Conservation (phyloP, 2,797 vertebrate species). For the Arnoldichthys spilopterus region DNA sequence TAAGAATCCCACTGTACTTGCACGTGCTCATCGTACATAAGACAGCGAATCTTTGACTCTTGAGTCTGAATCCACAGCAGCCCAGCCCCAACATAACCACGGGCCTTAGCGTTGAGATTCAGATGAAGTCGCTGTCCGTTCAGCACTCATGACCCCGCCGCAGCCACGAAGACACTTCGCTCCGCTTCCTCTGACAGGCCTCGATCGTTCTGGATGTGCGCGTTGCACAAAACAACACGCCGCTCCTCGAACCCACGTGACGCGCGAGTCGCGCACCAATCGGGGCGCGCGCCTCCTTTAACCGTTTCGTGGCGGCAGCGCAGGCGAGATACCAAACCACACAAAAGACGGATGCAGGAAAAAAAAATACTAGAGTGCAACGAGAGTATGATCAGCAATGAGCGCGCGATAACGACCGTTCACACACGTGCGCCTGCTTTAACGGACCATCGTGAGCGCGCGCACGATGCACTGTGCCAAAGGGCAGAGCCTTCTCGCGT, state of each 20-base stretch:
- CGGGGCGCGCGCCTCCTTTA: conserved; percentile 60
- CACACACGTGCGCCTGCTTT: not conserved
- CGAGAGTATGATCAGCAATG: not conserved
- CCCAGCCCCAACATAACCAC: not conserved
- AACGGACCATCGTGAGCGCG: conserved; percentile 26
- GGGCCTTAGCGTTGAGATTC: not conserved
- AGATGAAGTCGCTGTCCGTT: conserved; percentile 40
- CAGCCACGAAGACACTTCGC: not conserved
- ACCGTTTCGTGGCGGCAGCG: conserved; percentile 71
- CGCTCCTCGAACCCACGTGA: conserved; percentile 72
- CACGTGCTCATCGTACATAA: too few species aligned
- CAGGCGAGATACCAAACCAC: conserved; percentile 63
- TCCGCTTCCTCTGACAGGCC: not conserved
- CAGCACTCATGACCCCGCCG: conserved; percentile 30
- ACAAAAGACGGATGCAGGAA: conserved; percentile 35
- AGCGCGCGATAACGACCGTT: not conserved
- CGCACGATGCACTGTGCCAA: not conserved
- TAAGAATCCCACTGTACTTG: too few species aligned
- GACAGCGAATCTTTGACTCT: too few species aligned
- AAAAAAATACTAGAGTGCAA: not conserved
- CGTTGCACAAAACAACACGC: conserved; percentile 33
- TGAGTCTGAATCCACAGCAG: not conserved
- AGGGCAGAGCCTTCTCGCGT: not conserved
- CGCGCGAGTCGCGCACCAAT: conserved; percentile 66
- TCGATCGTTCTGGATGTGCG: conserved; percentile 19